Evolutionary conservation across 2,113 vertebrate species (phyloP).

Genomic region (Semnornis frantzii): DNA sequence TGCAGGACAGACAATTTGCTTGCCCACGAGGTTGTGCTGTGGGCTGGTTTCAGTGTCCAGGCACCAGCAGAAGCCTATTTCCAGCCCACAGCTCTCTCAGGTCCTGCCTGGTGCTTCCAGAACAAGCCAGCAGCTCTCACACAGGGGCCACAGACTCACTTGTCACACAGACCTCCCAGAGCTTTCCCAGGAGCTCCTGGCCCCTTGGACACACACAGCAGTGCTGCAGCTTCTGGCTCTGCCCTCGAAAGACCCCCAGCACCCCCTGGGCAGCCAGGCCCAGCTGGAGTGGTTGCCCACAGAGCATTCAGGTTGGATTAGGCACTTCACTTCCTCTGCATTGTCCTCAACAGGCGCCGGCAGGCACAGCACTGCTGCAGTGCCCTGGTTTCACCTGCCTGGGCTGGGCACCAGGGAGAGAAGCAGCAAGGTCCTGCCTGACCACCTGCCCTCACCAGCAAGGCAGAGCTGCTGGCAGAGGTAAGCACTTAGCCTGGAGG

Average conservation of each 20-base stretch:
- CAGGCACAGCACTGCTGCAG: slow-evolving; percentile 32
- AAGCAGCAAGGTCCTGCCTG: background rate
- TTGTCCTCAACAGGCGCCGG: background rate
- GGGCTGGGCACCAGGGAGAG: background rate
- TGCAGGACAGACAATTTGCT: background rate
- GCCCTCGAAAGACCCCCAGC: background rate
- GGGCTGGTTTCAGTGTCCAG: background rate
- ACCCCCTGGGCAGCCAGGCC: background rate
- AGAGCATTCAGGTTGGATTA: background rate
- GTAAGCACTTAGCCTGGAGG: background rate
- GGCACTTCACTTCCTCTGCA: slow-evolving; percentile 5
- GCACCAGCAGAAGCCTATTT: background rate
- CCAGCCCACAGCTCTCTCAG: background rate
- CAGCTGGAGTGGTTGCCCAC: background rate
- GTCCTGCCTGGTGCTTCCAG: background rate
- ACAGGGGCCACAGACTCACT: background rate
- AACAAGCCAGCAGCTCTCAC: background rate
- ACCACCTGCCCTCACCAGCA: background rate
- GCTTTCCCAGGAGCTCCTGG: background rate
- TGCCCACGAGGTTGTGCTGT: background rate
- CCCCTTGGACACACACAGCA: background rate
- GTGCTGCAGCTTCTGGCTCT: background rate
- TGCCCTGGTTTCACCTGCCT: slow-evolving; percentile 21
- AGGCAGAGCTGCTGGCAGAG: background rate
- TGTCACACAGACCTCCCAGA: background rate